phyloP scores from a whole-genome alignment of 2,113 vertebrate genomes.

The Phyllostomus hastatus region DNA sequence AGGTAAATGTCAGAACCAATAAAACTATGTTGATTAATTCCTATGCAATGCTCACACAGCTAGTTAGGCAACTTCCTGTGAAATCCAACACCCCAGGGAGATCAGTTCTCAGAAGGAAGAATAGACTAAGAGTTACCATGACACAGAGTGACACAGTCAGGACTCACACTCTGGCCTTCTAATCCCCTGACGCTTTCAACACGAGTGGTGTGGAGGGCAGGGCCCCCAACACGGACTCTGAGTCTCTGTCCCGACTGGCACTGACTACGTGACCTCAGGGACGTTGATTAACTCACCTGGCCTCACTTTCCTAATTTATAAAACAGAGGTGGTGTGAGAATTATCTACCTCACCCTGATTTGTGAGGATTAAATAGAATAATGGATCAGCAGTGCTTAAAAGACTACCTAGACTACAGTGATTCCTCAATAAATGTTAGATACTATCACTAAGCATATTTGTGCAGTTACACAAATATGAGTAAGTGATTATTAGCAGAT shows the following conservation, averaged over 20 bases:
- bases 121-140: not conserved
- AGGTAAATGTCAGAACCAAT: not conserved
- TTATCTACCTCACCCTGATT: not conserved
- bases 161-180: not conserved
- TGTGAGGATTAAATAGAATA: not conserved
- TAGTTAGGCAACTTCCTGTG: not conserved
- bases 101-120: not conserved
- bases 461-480: not conserved
- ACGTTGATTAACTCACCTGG: not conserved
- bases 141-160: not conserved
- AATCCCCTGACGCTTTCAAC: not conserved
- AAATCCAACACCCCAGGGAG: not conserved
- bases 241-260: not conserved
- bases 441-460: not conserved
- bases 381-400: not conserved
- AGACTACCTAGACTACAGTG: not conserved
- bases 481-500: not conserved
- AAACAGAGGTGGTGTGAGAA: not conserved
- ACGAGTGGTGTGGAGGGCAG: not conserved
- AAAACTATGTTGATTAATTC: not conserved
- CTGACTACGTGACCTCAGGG: not conserved
- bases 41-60: not conserved
- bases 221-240: not conserved
- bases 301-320: not conserved
- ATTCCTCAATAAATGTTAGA: not conserved